These are phyloP conservation scores for Megamerina dolium DNA, from an alignment of 2,888 invertebrate species.

Conservation along the genomic window DNA sequence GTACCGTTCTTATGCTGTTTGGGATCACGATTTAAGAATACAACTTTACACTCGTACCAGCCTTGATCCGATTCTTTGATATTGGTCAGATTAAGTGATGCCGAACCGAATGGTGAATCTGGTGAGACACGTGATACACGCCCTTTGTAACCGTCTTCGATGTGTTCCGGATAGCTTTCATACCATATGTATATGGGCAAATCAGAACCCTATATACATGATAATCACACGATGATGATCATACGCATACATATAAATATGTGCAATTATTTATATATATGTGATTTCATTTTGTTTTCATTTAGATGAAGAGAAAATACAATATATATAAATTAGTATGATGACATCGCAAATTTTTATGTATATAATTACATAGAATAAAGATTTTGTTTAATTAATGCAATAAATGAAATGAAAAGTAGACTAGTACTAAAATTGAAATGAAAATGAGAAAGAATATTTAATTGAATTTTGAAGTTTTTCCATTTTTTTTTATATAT, in stretches of 20 bases:
- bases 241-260: background rate
- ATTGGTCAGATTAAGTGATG: conserved; percentile 91
- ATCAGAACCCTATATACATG: conserved; percentile 72
- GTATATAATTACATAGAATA: no score
- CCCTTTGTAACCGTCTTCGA: conserved; percentile 89
- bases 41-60: conserved; percentile 94
- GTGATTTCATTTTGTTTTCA: background rate
- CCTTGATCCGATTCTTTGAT: conserved; percentile 91
- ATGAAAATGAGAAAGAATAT: no score
- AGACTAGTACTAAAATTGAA: no score
- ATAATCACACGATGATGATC: background rate
- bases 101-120: conserved; percentile 83
- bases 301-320: no score
- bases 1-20: conserved; percentile 91
- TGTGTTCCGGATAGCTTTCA: conserved; percentile 95
- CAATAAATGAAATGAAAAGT: no score
- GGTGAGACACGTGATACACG: conserved; percentile 83
- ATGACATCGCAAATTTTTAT: no score
- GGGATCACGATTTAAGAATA: conserved; percentile 90
- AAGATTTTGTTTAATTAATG: no score
- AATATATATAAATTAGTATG: no score
- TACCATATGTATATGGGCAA: conserved; percentile 98
- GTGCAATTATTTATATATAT: background rate
- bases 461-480: no score
- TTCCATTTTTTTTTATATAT: no score